Evolutionary conservation across 2,888 invertebrate genomes (phyloP), one percentile per base, ranked within the genome.

Genomic region (Aleiodes testaceus): DNA sequence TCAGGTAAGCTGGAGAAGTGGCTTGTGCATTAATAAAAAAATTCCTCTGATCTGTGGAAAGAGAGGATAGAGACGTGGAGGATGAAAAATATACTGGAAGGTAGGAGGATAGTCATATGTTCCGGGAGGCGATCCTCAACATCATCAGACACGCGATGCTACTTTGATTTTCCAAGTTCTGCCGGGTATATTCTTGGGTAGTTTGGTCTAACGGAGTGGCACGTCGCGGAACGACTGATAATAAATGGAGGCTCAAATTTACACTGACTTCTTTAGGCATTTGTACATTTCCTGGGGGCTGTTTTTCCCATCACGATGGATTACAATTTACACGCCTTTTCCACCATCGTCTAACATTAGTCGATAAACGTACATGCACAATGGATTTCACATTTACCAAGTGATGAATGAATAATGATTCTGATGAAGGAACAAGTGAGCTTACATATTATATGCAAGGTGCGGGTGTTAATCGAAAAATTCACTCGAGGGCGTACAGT

Each of bases 401-500:
- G 6, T 52, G 52, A 12, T 52, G 9, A 22, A 52, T 12, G 22
- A 52, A 9, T 16, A 18, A 49, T 49, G 5, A 30, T 50, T 36
- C 11, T 3, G n/a, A 18, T 9, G 14, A 26, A 50, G 6, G 14
- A 52, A 42, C 16, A 44, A 22, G 14, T 49, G 30, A 16, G 11
- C 22, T 50, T 30, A 45, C 22, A 26, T 42, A 26, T 18, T 30
- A 30, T 52, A 52, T 50, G 18, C 49, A 65, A 63, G 26, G 36
- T 30, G 61, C 50, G 52, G 64, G 69, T 45, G 63, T 63, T 69
- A 69, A 70, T 70, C 50, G 65, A 61, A 59, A 14, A 16, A 36
- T 59, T 55, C 30, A 36, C 36, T 42, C 1, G 26, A 42, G 36
- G 50, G 44, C 55, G 9, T 45, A 65, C 45, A 36, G 6, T 2